Evolutionary conservation across 1,140 invertebrate genomes (phyloP), one percentile per base, ranked within the genome.

Genomic region (Ceratitis capitata): DNA sequence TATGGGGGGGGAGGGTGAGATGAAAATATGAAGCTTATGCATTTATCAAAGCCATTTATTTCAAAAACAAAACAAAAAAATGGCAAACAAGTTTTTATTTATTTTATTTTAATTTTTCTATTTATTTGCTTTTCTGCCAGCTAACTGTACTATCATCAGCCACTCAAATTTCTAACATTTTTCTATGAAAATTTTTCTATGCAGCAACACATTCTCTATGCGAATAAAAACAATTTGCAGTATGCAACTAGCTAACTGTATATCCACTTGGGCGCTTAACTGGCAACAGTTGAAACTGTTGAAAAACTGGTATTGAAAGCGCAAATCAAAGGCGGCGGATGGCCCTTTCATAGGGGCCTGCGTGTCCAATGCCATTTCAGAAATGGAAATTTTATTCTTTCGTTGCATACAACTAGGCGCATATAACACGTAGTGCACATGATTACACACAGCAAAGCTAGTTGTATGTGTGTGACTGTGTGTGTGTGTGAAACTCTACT

Each of bases 161-260:
- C 35, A n/a, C 69, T 45, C 35, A 9, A 6, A 74, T 74, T 74
- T 45, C 69, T 78, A 45, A 26, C 69, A 78, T 78, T 78, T 78
- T 39, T 78, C 45, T 78, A n/a, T n/a, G n/a, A n/a, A n/a, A n/a
- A n/a, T n/a, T n/a, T n/a, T n/a, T n/a, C n/a, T n/a, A n/a, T n/a
- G n/a, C n/a, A n/a, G n/a, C n/a, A n/a, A n/a, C n/a, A n/a, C 69
- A 78, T 45, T 78, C 45, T 78, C 69, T 23, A 23, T 45, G 14
- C n/a, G 69, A 78, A 78, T 78, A 35, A 45, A 78, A 78, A 78
- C 39, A 78, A 45, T 78, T 78, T 78, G 69, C n/a, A n/a, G n/a
- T 78, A 23, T 45, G 69, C 64, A n/a, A n/a, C n/a, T 32, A 12
- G 32, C 69, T 45, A n/a, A n/a, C n/a, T 32, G 5, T 42, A 35